These are phyloP conservation scores for Penaeus indicus DNA, from an alignment of 1,140 invertebrate species.

Conservation along the genomic window DNA sequence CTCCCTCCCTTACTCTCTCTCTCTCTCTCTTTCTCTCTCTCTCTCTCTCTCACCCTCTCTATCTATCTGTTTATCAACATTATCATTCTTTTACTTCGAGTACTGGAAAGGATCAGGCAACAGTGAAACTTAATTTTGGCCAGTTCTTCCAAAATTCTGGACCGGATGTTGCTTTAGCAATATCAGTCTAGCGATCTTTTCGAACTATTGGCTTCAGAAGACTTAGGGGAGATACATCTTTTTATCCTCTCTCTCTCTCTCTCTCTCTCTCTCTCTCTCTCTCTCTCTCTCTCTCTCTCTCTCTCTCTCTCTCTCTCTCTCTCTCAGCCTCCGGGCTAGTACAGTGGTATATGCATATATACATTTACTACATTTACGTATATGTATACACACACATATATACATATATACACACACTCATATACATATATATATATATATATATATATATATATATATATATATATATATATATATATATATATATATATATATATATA, in stretches of 20 bases:
- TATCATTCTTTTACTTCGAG: neutral
- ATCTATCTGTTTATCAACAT: neutral
- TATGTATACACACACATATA: no score
- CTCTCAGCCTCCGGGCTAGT: neutral
- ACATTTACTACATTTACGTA: no score
- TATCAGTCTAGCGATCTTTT: no score
- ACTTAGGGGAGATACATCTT: no score
- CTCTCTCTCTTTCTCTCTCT: neutral
- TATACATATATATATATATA: constrained; percentile 6
- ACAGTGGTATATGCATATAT: neutral
- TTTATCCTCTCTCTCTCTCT: no score
- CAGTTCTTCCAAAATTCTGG: no score
- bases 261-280: neutral
- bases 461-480: constrained; percentile 16
- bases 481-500: constrained; percentile 25
- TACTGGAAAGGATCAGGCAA: neutral
- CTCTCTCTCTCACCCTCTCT: neutral
- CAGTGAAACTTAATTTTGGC: neutral
- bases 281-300: neutral
- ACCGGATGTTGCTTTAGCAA: no score
- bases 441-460: constrained; percentile 11
- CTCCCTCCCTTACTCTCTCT: neutral
- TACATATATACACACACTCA: neutral
- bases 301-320: constrained; percentile 16
- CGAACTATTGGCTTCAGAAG: no score